phyloP scores from a whole-genome alignment of 2,113 vertebrate species.

The Cyprinodon tularosa region DNA sequence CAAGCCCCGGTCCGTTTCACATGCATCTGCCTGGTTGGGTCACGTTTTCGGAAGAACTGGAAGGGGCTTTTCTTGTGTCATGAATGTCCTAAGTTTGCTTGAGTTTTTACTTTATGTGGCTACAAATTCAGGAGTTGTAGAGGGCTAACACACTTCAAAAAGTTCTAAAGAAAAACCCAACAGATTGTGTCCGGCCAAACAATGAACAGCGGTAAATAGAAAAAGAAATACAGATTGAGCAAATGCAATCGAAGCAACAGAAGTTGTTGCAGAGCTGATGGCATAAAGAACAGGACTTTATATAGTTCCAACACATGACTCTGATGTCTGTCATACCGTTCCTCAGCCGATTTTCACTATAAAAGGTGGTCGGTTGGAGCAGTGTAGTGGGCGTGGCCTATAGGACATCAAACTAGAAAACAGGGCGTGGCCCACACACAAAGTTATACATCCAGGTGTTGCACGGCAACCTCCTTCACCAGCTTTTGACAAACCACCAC shows the following conservation, averaged over 20 bases:
- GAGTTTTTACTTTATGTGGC: conserved; percentile 40
- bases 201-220: conserved; percentile 42
- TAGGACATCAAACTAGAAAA: conserved; percentile 96
- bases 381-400: conserved; percentile 96
- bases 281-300: conserved; percentile 87
- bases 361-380: conserved; percentile 87
- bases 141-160: conserved; percentile 36
- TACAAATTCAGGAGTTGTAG: conserved; percentile 38
- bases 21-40: conserved; percentile 68
- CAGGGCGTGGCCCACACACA: conserved; percentile 86
- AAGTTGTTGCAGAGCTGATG: conserved; percentile 85
- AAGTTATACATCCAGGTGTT: conserved; percentile 88
- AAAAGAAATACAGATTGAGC: conserved; percentile 33
- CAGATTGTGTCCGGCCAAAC: conserved; percentile 23
- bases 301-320: conserved; percentile 93
- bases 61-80: conserved; percentile 47
- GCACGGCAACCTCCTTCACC: conserved; percentile 23
- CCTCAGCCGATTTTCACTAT: conserved; percentile 81
- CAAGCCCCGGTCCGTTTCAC: conserved; percentile 45
- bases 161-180: conserved; percentile 17
- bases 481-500: conserved; percentile 50
- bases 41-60: conserved; percentile 58
- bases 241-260: conserved; percentile 79
- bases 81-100: conserved; percentile 66
- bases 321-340: conserved; percentile 70